Conservation (phyloP, 2,797 vertebrate species). For the Bufotes viridis region DNA sequence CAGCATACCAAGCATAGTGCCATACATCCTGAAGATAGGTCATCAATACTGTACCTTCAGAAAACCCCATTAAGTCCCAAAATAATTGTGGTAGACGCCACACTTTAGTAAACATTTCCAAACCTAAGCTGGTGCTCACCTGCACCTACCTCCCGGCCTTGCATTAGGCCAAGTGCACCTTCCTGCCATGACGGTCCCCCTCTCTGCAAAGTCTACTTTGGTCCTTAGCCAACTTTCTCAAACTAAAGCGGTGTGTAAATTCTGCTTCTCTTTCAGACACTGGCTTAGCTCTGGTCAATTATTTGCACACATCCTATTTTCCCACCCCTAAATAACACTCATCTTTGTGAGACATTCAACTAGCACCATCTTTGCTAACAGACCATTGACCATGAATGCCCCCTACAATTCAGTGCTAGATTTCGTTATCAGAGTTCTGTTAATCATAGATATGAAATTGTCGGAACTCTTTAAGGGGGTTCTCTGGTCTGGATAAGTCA, state of each 20-base stretch:
- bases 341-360: neutral
- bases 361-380: neutral
- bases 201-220: too few species aligned
- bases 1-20: too few species aligned
- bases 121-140: neutral
- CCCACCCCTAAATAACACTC: neutral
- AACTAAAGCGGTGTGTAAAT: too few species aligned
- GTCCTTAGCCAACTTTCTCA: too few species aligned
- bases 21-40: too few species aligned
- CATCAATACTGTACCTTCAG: too few species aligned
- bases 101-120: neutral
- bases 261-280: too few species aligned
- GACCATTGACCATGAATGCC: neutral
- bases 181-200: neutral
- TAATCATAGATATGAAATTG: neutral
- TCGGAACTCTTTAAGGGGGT: neutral
- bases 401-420: neutral
- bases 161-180: neutral
- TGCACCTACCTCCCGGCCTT: neutral
- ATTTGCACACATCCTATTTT: neutral
- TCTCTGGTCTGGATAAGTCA: too few species aligned
- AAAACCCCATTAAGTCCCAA: neutral
- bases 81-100: neutral
- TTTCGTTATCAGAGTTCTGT: neutral
- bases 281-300: too few species aligned